A percentile compares a stretch with the other conserved stretches of the same genome.
Evolutionary conservation across 2,797 vertebrate species (phyloP).

Genomic region (Hyperoplus immaculatus): DNA sequence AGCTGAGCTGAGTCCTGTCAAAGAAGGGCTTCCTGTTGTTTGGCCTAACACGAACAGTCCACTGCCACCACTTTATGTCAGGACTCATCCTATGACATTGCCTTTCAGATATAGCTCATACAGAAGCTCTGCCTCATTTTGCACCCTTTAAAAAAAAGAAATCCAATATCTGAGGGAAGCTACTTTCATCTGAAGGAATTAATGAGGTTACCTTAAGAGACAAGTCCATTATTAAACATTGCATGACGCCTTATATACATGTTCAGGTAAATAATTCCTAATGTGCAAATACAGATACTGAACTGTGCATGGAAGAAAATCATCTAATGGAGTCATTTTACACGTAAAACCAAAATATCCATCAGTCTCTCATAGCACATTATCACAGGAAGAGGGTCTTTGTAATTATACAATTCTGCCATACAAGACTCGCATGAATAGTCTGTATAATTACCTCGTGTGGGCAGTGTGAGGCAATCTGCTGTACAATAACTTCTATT

Average conservation of each 20-base stretch:
- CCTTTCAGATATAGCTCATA: constrained; percentile 39
- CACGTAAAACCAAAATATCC: constrained; percentile 57
- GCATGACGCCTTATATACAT: constrained; percentile 12
- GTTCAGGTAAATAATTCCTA: constrained; percentile 21
- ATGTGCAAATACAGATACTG: constrained; percentile 29
- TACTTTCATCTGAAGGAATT: constrained; percentile 35
- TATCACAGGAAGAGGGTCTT: constrained; percentile 63
- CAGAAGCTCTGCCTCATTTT: constrained; percentile 31
- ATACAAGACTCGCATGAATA: constrained; percentile 79
- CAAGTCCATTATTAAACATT: constrained; percentile 22
- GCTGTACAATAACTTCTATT: constrained; percentile 78
- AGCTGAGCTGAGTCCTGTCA: constrained; percentile 51
- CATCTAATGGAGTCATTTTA: constrained; percentile 41
- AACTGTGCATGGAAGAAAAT: constrained; percentile 19
- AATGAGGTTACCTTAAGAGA: constrained; percentile 23
- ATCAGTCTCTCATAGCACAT: constrained; percentile 58
- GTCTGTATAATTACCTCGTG: constrained; percentile 80
- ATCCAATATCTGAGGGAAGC: constrained; percentile 9
- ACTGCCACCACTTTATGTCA: constrained; percentile 59
- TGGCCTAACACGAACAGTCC: constrained; percentile 49
- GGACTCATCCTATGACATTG: constrained; percentile 55
- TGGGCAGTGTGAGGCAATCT: constrained; percentile 80
- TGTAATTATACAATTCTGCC: constrained; percentile 75
- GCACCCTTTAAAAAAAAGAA: constrained; percentile 4
- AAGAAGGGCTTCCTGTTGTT: constrained; percentile 45